phyloP scores from a whole-genome alignment of 2,888 invertebrate species.

The Oscheius sp. region DNA sequence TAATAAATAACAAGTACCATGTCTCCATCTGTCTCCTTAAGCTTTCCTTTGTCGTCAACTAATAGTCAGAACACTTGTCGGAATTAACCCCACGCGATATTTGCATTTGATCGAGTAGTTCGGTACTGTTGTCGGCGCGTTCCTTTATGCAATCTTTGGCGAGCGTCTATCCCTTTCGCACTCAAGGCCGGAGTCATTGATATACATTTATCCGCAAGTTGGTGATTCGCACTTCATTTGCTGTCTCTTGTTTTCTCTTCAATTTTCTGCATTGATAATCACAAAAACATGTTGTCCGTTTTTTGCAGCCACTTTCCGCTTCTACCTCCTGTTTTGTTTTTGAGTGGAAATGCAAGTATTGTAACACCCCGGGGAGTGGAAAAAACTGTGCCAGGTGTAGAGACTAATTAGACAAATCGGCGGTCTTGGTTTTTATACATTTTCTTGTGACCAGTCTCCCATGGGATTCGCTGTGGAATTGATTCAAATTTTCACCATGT shows the following conservation, averaged over 20 bases:
- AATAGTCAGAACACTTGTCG: background rate
- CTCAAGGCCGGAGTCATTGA: conserved; percentile 28
- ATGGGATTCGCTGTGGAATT: too few relatives aligned
- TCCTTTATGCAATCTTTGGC: conserved; percentile 1
- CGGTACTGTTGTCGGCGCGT: conserved; percentile 1
- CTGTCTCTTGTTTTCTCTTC: background rate
- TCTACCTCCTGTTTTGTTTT: too few relatives aligned
- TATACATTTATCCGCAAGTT: conserved; percentile 20
- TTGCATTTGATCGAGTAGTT: conserved; percentile 23
- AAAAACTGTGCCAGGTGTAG: too few relatives aligned
- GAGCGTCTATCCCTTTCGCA: conserved; percentile 16
- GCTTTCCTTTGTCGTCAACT: too few relatives aligned
- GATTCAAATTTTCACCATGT: too few relatives aligned
- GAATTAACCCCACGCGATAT: conserved; percentile 1
- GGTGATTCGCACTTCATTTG: conserved; percentile 7
- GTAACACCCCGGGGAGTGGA: too few relatives aligned
- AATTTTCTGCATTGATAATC: background rate
- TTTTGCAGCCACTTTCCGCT: too few relatives aligned
- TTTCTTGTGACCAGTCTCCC: too few relatives aligned
- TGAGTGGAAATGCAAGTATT: too few relatives aligned
- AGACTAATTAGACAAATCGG: too few relatives aligned
- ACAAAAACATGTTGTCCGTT: background rate
- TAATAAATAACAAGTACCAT: conserved; percentile 15
- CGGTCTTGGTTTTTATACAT: too few relatives aligned
- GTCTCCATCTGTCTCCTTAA: background rate